These are phyloP conservation scores for Nomada fabriciana DNA, from an alignment of 2,888 invertebrate genomes.

Conservation along the genomic window DNA sequence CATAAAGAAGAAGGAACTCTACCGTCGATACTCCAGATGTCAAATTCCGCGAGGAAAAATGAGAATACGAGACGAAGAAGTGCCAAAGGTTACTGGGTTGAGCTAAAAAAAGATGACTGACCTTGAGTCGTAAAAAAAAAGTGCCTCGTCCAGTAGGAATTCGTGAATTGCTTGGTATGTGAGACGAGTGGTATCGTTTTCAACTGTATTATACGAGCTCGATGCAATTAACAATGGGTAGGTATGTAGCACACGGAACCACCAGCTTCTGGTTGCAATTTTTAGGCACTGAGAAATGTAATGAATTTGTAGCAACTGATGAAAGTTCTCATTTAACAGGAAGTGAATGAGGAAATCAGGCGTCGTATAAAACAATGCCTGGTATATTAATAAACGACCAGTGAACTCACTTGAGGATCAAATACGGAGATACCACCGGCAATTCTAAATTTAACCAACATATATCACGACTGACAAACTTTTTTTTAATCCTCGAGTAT, in stretches of 20 bases:
- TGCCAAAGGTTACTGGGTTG: constrained; percentile 43
- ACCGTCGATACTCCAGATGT: constrained; percentile 24
- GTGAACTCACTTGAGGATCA: not conserved
- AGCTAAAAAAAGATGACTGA: constrained; percentile 35
- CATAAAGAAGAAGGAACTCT: not conserved
- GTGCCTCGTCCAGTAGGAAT: not conserved
- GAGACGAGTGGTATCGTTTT: constrained; percentile 4
- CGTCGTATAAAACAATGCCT: not conserved
- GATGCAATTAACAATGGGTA: no score
- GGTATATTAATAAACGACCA: not conserved
- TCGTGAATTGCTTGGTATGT: not conserved
- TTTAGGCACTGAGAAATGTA: no score
- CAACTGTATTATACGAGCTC: not conserved
- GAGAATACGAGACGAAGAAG: constrained; percentile 43
- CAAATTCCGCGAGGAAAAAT: constrained; percentile 1
- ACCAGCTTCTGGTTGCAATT: no score
- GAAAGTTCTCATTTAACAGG: no score
- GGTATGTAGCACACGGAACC: no score
- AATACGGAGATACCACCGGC: not conserved
- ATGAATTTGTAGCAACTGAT: no score
- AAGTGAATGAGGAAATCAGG: not conserved
- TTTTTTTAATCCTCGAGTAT: not conserved
- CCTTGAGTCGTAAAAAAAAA: constrained; percentile 23
- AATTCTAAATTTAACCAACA: constrained; percentile 6
- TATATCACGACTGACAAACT: not conserved